Conservation (phyloP, 2,797 vertebrate genomes). For the Centropyge bicolor region DNA sequence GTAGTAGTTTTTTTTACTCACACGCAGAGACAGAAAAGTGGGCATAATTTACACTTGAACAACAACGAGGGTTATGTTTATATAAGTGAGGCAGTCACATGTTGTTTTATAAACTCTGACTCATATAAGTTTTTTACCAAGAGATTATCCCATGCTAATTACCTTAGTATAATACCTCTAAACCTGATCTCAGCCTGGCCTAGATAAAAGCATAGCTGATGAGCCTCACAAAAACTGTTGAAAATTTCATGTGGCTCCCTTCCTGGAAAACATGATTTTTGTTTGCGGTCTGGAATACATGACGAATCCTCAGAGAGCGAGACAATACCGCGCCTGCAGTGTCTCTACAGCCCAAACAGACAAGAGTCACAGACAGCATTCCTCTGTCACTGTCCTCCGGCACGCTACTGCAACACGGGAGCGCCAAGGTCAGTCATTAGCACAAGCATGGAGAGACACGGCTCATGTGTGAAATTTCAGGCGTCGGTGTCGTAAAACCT, state of each 20-base stretch:
- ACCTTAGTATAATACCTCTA: conserved; percentile 43
- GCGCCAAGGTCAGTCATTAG: conserved; percentile 66
- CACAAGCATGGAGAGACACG: conserved; percentile 50
- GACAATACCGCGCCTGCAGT: conserved; percentile 36
- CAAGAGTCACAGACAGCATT: conserved; percentile 54
- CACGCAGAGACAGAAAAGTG: neutral
- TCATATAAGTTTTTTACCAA: conserved; percentile 23
- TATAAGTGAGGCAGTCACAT: conserved; percentile 13
- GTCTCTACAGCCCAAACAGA: conserved; percentile 52
- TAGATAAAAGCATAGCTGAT: conserved; percentile 53
- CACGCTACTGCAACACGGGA: conserved; percentile 22
- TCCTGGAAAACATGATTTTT: conserved; percentile 45
- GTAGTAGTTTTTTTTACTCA: neutral
- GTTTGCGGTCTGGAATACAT: conserved; percentile 29
- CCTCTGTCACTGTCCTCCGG: conserved; percentile 48
- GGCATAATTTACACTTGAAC: neutral
- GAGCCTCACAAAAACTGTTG: conserved; percentile 50
- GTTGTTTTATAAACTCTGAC: conserved; percentile 28
- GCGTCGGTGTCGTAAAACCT: conserved; percentile 40
- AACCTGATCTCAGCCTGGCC: conserved; percentile 56
- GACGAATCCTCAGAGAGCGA: conserved; percentile 45
- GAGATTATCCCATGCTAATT: conserved; percentile 53
- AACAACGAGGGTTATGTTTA: conserved; percentile 15
- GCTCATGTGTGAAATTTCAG: conserved; percentile 68
- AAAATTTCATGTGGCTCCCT: conserved; percentile 59